Conservation (phyloP, 2,113 vertebrate species). For the Trochalopteron elliotii region DNA sequence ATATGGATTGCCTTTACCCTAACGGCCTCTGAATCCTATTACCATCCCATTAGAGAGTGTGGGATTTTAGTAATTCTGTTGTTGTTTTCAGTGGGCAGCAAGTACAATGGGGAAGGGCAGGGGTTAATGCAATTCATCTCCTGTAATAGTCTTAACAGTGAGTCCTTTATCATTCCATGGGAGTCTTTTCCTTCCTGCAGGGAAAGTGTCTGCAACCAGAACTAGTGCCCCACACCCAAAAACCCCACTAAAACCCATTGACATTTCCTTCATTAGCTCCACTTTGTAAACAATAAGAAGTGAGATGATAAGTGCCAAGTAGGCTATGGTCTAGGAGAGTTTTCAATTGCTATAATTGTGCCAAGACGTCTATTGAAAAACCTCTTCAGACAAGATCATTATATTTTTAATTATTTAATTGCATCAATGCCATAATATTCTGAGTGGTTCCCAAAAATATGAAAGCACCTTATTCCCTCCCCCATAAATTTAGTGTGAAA, state of each 20-base stretch:
- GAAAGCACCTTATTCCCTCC: background rate
- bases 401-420: constrained; percentile 42
- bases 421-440: background rate
- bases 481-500: background rate
- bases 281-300: constrained; percentile 43
- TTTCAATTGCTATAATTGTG: constrained; percentile 29
- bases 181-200: constrained; percentile 23
- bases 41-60: constrained; percentile 88
- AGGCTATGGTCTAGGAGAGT: background rate
- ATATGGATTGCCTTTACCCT: constrained; percentile 90
- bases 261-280: background rate
- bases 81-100: constrained; percentile 87
- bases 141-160: constrained; percentile 74
- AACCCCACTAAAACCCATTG: background rate
- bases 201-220: background rate
- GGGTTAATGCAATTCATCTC: constrained; percentile 81
- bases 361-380: constrained; percentile 48
- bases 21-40: constrained; percentile 88
- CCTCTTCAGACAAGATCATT: constrained; percentile 61
- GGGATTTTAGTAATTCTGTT: constrained; percentile 86
- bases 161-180: constrained; percentile 67
- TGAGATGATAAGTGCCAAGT: constrained; percentile 20
- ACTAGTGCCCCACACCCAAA: background rate
- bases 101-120: constrained; percentile 80
- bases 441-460: background rate